A percentile compares a stretch with the other conserved stretches of the same genome.
phyloP scores from a whole-genome alignment of 1,140 invertebrate genomes.

The Anastatus disparis region DNA sequence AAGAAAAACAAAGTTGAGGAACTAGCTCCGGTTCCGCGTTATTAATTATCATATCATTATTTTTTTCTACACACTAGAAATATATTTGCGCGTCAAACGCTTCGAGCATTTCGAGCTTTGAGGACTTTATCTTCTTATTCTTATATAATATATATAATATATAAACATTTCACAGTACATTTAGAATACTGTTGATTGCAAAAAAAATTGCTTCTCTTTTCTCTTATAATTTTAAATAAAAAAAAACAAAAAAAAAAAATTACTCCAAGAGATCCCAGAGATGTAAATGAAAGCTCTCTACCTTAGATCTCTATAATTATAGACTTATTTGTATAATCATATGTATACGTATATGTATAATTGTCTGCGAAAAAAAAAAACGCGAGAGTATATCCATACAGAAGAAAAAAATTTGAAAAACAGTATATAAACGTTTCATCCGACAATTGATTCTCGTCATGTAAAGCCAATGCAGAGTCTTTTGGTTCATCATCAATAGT shows the following conservation, averaged over 20 bases:
- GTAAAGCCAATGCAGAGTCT: no score
- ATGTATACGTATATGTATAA: neutral
- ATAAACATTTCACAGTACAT: constrained; percentile 34
- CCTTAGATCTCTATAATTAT: neutral
- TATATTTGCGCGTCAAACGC: constrained; percentile 11
- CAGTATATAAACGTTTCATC: no score
- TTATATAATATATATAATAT: no score
- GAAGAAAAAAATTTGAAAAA: neutral
- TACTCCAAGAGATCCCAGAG: neutral
- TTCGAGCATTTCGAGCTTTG: constrained; percentile 22
- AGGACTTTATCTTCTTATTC: constrained; percentile 5
- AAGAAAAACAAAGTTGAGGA: constrained; percentile 1
- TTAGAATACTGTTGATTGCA: constrained; percentile 39
- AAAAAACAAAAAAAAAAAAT: neutral
- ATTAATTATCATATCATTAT: neutral
- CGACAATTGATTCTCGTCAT: no score
- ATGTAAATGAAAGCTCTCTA: neutral
- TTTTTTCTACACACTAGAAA: constrained; percentile 16
- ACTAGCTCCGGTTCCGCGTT: constrained; percentile 3
- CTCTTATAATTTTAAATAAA: constrained; percentile 12
- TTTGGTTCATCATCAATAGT: neutral
- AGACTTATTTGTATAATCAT: neutral
- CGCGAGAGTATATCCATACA: neutral
- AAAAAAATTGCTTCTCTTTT: constrained; percentile 26
- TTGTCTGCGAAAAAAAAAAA: no score